Conservation (phyloP, 2,113 vertebrate genomes). For the Rallus limicola region DNA sequence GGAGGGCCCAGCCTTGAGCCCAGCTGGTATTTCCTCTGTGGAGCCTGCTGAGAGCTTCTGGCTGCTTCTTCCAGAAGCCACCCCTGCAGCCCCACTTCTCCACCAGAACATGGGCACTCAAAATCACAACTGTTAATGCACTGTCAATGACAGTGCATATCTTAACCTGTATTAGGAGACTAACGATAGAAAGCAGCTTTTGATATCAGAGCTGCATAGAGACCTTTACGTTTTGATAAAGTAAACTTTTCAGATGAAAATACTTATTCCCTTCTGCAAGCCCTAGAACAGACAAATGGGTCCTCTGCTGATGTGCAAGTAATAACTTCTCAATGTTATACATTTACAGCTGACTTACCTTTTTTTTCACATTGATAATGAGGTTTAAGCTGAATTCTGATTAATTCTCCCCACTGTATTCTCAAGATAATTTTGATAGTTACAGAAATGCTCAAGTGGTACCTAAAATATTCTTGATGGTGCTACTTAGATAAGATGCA, state of each 20-base stretch:
- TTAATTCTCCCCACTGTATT: background rate
- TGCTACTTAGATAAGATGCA: background rate
- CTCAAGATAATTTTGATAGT: background rate
- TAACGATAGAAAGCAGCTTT: background rate
- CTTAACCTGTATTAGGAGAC: background rate
- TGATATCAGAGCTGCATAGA: background rate
- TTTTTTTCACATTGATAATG: background rate
- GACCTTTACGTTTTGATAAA: background rate
- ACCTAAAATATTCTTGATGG: background rate
- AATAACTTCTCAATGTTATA: background rate
- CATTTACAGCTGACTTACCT: background rate
- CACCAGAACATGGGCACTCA: no score
- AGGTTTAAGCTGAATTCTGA: background rate
- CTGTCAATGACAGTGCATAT: no score
- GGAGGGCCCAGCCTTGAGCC: no score
- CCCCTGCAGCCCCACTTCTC: no score
- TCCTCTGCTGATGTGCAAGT: background rate
- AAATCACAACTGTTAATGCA: background rate
- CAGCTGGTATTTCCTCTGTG: no score
- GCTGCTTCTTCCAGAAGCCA: no score
- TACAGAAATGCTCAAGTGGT: background rate
- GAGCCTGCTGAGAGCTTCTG: no score
- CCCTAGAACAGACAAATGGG: background rate
- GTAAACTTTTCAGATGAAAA: background rate
- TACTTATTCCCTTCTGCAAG: background rate